A percentile compares a stretch with the other conserved stretches of the same genome.
Conservation (phyloP, 30 jellyfish, hydroid and myxozoan genomes). For the Aurelia aurita complex sp. Pacific region DNA sequence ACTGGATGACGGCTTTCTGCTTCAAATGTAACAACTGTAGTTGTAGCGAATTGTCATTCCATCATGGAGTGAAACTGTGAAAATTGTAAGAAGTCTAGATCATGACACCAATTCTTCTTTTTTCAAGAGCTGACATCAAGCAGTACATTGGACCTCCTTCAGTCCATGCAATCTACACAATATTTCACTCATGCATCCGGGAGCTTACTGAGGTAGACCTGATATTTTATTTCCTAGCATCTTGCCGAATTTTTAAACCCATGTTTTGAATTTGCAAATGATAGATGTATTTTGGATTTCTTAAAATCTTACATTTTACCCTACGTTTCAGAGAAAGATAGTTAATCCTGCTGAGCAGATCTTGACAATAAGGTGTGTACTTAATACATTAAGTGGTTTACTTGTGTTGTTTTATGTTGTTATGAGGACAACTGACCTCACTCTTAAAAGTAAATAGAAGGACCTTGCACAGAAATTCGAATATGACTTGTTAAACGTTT, state of each 20-base stretch:
- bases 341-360: slow-evolving; percentile 64
- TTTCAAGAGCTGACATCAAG: slow-evolving; percentile 92
- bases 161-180: slow-evolving; percentile 85
- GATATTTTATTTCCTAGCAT: no score
- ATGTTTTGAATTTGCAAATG: neutral
- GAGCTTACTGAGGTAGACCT: slow-evolving; percentile 81
- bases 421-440: no score
- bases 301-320: neutral
- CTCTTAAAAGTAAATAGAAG: no score
- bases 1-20: no score
- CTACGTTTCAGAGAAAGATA: slow-evolving; percentile 36
- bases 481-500: neutral
- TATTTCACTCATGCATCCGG: slow-evolving; percentile 87
- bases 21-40: no score
- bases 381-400: neutral
- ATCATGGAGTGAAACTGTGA: no score
- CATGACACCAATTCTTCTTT: neutral
- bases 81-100: no score
- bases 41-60: no score
- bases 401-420: neutral
- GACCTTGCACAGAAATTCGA: no score
- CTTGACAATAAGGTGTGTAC: slow-evolving; percentile 38
- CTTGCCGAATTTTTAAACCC: no score
- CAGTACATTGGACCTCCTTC: slow-evolving; percentile 99
- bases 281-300: neutral